These are phyloP conservation scores for Oreotrochilus melanogaster DNA, from an alignment of 2,113 vertebrate species.

Conservation along the genomic window DNA sequence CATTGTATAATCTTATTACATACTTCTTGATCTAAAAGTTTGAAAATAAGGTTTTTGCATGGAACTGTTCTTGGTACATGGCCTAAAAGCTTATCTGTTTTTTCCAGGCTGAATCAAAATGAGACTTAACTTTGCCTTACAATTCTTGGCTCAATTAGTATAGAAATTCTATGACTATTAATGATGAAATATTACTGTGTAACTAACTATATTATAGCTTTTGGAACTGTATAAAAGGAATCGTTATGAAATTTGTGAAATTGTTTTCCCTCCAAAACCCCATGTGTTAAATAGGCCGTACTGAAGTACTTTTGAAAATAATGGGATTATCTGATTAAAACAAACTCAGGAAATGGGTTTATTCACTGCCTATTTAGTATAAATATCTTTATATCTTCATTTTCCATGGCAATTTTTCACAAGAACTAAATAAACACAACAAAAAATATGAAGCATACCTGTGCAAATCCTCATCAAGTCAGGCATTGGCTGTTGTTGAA, in stretches of 20 bases:
- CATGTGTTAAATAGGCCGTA: neutral
- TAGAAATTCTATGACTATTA: neutral
- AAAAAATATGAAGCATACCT: neutral
- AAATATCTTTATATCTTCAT: neutral
- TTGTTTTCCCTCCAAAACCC: neutral
- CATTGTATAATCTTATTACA: neutral
- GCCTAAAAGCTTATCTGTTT: neutral
- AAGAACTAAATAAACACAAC: neutral
- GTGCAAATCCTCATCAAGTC: neutral
- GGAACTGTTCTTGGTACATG: neutral
- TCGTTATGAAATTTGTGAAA: neutral
- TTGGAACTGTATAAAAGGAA: neutral
- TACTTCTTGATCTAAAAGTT: neutral
- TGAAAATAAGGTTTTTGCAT: neutral
- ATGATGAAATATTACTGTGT: neutral
- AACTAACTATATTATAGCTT: neutral
- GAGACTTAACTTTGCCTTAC: neutral
- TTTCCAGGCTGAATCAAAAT: neutral
- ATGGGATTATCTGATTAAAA: neutral
- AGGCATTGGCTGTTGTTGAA: neutral
- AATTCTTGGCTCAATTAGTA: neutral
- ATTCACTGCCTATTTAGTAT: neutral
- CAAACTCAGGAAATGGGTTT: neutral
- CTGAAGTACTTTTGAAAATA: neutral
- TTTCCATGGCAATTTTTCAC: neutral